Evolutionary conservation across 2,113 vertebrate genomes (phyloP).

Genomic region (Gobius niger): DNA sequence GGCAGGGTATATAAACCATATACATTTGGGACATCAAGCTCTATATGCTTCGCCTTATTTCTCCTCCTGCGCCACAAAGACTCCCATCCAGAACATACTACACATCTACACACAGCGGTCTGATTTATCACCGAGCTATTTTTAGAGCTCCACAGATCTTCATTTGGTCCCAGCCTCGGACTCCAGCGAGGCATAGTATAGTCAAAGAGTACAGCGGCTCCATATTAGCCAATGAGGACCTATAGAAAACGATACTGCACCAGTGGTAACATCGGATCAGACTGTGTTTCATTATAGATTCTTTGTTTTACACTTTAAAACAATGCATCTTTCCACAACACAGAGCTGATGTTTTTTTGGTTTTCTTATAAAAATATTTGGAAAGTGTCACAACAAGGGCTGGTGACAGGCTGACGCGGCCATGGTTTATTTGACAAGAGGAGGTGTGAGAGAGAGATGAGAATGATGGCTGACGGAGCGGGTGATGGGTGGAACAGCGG

Average conservation of each 20-base stretch:
- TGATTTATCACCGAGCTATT: slow-evolving; percentile 59
- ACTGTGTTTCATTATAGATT: slow-evolving; percentile 1
- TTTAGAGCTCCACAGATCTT: slow-evolving; percentile 56
- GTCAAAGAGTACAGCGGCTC: slow-evolving; percentile 29
- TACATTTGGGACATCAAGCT: neutral
- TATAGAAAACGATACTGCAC: slow-evolving; percentile 31
- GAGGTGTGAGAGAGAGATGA: slow-evolving; percentile 15
- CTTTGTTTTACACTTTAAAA: too few relatives aligned
- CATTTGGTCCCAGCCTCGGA: slow-evolving; percentile 45
- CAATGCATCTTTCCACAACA: too few relatives aligned
- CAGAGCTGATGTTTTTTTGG: too few relatives aligned
- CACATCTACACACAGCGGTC: slow-evolving; percentile 7
- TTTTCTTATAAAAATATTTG: too few relatives aligned
- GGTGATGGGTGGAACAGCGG: neutral
- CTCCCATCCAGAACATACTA: neutral
- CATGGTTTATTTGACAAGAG: slow-evolving; percentile 60
- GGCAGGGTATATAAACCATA: neutral
- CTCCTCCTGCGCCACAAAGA: slow-evolving; percentile 2
- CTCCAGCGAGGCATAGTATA: slow-evolving; percentile 29
- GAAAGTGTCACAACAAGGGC: slow-evolving; percentile 14
- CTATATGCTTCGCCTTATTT: neutral
- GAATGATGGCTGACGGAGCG: slow-evolving; percentile 26
- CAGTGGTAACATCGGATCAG: slow-evolving; percentile 29
- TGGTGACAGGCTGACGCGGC: slow-evolving; percentile 59
- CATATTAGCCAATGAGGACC: slow-evolving; percentile 12